Conservation (phyloP, 2,888 invertebrate species). For the Perizoma flavofasciatum region DNA sequence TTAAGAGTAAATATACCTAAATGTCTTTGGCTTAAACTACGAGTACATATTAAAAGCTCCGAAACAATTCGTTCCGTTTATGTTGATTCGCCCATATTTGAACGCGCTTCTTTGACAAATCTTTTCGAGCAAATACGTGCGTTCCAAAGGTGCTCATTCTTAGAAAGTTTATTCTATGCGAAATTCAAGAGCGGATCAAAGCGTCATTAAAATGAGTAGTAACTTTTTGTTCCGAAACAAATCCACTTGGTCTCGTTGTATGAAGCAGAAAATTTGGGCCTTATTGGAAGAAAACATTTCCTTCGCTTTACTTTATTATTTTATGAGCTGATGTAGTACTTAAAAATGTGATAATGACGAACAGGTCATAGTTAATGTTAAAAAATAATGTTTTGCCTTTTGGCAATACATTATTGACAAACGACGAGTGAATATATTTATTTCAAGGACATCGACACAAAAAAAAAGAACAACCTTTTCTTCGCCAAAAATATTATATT, state of each 20-base stretch:
- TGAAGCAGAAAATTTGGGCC: not conserved
- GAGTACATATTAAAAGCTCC: constrained; percentile 12
- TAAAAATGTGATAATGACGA: too few relatives aligned
- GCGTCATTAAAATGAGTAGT: constrained; percentile 35
- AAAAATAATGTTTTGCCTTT: too few relatives aligned
- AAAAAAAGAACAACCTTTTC: not conserved
- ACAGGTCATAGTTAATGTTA: too few relatives aligned
- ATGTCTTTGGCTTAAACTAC: too few relatives aligned
- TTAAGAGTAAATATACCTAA: too few relatives aligned
- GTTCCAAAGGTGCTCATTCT: constrained; percentile 50
- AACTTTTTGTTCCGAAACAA: constrained; percentile 31
- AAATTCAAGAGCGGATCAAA: constrained; percentile 42
- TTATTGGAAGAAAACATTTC: not conserved
- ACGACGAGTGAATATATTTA: too few relatives aligned
- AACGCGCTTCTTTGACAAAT: constrained; percentile 65
- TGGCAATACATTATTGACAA: too few relatives aligned
- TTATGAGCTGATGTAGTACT: too few relatives aligned
- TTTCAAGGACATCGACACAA: not conserved
- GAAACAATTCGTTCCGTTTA: constrained; percentile 42
- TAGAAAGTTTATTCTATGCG: constrained; percentile 51
- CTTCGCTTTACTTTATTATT: not conserved
- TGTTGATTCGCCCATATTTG: constrained; percentile 55
- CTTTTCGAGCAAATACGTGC: constrained; percentile 57
- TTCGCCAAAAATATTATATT: constrained; percentile 3
- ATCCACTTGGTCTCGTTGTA: constrained; percentile 16